Evolutionary conservation across 1,140 invertebrate species (phyloP).

Genomic region (Asobara japonica): DNA sequence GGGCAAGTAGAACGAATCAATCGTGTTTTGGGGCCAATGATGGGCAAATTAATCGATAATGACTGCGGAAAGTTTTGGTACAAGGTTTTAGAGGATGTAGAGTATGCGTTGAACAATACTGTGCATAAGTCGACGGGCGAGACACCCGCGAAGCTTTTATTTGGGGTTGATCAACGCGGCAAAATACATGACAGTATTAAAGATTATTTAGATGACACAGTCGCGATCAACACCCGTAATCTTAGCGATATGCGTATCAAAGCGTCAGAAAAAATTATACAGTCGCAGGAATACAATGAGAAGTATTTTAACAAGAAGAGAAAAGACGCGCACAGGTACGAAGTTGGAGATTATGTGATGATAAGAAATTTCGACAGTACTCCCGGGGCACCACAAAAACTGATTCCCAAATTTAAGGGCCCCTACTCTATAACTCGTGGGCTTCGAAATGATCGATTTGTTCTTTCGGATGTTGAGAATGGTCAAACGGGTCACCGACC

Average conservation of each 20-base stretch:
- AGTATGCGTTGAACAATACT: constrained; percentile 38
- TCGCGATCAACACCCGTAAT: no score
- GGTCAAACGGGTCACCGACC: constrained; percentile 41
- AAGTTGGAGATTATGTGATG: constrained; percentile 38
- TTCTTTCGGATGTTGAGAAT: constrained; percentile 40
- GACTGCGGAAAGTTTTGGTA: no score
- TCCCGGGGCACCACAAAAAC: constrained; percentile 37
- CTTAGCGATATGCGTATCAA: constrained; percentile 18
- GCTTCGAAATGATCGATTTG: constrained; percentile 42
- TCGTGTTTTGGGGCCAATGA: no score
- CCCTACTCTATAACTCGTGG: constrained; percentile 38
- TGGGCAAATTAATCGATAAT: no score
- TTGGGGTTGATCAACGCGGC: constrained; percentile 40
- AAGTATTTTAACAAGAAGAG: constrained; percentile 22
- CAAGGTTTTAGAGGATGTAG: constrained; percentile 28
- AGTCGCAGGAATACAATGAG: constrained; percentile 8
- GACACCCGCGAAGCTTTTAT: constrained; percentile 36
- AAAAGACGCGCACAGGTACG: neutral
- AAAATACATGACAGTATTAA: constrained; percentile 18
- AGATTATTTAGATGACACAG: neutral
- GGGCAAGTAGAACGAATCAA: no score
- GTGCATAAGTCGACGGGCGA: constrained; percentile 31
- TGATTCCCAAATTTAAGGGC: constrained; percentile 37
- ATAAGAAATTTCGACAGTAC: constrained; percentile 34
- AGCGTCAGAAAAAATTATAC: constrained; percentile 28